These are phyloP conservation scores for Lymantria dispar DNA, from an alignment of 2,888 invertebrate species.

Conservation along the genomic window DNA sequence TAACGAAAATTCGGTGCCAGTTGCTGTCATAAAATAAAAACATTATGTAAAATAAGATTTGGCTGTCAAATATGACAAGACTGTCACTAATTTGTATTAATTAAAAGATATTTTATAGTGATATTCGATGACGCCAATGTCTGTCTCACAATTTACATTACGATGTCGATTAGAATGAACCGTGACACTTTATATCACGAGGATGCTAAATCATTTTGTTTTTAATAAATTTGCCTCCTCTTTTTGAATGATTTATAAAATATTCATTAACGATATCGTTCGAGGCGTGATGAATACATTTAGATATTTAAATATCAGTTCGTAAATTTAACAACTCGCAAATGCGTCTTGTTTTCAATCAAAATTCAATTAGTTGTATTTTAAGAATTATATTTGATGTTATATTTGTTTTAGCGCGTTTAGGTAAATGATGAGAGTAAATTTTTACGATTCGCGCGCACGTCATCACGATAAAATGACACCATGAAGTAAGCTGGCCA, in stretches of 20 bases:
- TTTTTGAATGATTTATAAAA: slow-evolving; percentile 31
- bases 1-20: too few species aligned
- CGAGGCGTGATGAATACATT: slow-evolving; percentile 35
- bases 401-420: too few species aligned
- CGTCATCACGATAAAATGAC: too few species aligned
- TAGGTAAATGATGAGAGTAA: too few species aligned
- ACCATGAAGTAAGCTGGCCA: too few species aligned
- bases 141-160: neutral
- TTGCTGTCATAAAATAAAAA: too few species aligned
- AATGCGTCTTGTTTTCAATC: slow-evolving; percentile 21
- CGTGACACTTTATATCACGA: neutral
- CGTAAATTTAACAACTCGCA: slow-evolving; percentile 35
- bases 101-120: neutral
- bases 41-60: too few species aligned
- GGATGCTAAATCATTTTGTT: slow-evolving; percentile 7
- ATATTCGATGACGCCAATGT: neutral
- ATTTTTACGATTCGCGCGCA: too few species aligned
- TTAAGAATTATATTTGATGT: slow-evolving; percentile 1
- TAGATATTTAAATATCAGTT: slow-evolving; percentile 43
- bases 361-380: slow-evolving; percentile 36
- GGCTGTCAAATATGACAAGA: too few species aligned
- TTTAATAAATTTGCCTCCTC: slow-evolving; percentile 4
- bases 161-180: neutral
- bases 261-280: slow-evolving; percentile 47
- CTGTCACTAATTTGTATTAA: neutral